Percentiles rank a stretch among this genome's conserved stretches.
Conservation (phyloP, 2,888 invertebrate species). For the Salpingus planirostris region DNA sequence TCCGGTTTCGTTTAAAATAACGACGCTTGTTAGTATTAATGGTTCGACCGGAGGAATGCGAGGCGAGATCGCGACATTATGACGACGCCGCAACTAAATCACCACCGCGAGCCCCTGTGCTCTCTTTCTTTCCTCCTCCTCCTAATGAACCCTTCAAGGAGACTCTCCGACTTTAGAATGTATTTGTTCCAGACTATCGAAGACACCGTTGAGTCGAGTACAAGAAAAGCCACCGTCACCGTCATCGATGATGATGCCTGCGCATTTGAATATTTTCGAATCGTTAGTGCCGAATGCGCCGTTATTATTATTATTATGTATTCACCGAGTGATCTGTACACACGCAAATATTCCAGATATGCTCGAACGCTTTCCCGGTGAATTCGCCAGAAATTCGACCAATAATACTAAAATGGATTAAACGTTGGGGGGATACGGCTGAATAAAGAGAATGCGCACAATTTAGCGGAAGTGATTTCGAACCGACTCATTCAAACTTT, state of each 20-base stretch:
- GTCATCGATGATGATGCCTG: too few relatives aligned
- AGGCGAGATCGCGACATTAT: constrained; percentile 26
- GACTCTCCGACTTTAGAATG: too few relatives aligned
- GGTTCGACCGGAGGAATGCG: constrained; percentile 14
- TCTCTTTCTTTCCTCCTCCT: constrained; percentile 3
- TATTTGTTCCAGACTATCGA: too few relatives aligned
- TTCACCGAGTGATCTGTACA: too few relatives aligned
- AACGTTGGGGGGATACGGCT: constrained; percentile 35
- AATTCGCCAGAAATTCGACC: constrained; percentile 36
- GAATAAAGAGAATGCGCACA: constrained; percentile 39
- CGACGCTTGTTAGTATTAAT: constrained; percentile 21
- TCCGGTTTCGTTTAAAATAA: constrained; percentile 17
- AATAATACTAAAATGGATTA: constrained; percentile 39
- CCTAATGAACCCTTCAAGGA: constrained; percentile 8
- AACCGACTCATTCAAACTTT: constrained; percentile 39
- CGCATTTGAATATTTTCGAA: too few relatives aligned
- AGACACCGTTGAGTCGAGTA: too few relatives aligned
- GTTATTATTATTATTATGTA: too few relatives aligned
- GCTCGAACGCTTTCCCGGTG: constrained; percentile 27
- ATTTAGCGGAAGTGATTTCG: constrained; percentile 38
- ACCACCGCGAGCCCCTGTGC: constrained; percentile 10
- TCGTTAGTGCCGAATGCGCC: too few relatives aligned
- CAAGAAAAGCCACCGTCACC: too few relatives aligned
- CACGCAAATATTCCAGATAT: constrained; percentile 24
- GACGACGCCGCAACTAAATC: constrained; percentile 29